phyloP scores from a whole-genome alignment of 2,888 invertebrate genomes.

The Aporophyla lueneburgensis region DNA sequence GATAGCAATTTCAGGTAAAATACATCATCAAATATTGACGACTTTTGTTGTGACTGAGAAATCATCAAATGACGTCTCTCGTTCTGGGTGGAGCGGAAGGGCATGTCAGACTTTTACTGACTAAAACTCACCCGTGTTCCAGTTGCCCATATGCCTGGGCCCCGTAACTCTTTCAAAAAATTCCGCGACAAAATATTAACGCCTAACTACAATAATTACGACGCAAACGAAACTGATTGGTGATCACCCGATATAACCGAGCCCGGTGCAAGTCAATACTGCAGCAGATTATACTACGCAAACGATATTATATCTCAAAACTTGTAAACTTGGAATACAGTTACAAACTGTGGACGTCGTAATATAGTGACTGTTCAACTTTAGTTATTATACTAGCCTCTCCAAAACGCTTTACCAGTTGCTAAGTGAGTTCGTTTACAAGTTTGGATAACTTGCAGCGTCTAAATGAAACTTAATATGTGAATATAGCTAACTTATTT shows the following conservation, averaged over 20 bases:
- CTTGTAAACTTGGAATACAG: constrained; percentile 43
- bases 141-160: too few species aligned
- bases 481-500: constrained; percentile 36
- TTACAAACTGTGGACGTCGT: constrained; percentile 49
- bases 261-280: neutral
- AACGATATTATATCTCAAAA: constrained; percentile 47
- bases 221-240: neutral
- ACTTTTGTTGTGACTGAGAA: too few species aligned
- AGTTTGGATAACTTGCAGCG: constrained; percentile 48
- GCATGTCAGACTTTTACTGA: too few species aligned
- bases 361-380: constrained; percentile 44
- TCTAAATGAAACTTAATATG: constrained; percentile 48
- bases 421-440: constrained; percentile 34
- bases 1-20: neutral
- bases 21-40: neutral
- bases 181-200: too few species aligned
- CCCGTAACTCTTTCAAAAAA: too few species aligned
- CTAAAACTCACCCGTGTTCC: too few species aligned
- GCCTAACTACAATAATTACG: neutral
- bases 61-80: too few species aligned
- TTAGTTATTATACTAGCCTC: constrained; percentile 49
- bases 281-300: constrained; percentile 26
- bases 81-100: too few species aligned
- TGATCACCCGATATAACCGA: neutral
- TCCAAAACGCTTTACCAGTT: constrained; percentile 43